These are phyloP conservation scores for Melanostoma mellinum DNA, from an alignment of 2,888 invertebrate species.

Conservation along the genomic window DNA sequence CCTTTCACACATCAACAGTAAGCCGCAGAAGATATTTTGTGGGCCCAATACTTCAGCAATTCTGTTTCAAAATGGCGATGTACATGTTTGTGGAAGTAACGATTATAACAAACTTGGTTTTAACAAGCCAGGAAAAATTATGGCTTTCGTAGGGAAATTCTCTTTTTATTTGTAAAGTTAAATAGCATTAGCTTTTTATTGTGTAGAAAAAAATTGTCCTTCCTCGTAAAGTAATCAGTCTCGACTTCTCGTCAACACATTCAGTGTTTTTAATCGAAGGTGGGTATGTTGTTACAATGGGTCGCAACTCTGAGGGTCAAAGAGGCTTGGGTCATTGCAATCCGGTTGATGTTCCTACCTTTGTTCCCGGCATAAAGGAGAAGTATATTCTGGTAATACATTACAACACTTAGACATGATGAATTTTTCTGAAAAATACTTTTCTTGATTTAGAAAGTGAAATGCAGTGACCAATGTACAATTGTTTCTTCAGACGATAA, in stretches of 20 bases:
- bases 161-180: slow-evolving; percentile 76
- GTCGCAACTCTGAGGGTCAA: slow-evolving; percentile 86
- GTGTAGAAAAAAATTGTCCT: slow-evolving; percentile 82
- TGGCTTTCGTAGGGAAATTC: slow-evolving; percentile 77
- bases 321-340: slow-evolving; percentile 83
- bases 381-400: slow-evolving; percentile 78
- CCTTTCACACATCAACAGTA: slow-evolving; percentile 81
- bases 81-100: slow-evolving; percentile 86
- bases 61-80: slow-evolving; percentile 84
- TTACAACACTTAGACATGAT: background rate
- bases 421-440: slow-evolving; percentile 12
- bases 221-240: slow-evolving; percentile 83
- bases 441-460: slow-evolving; percentile 83
- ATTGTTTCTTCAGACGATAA: slow-evolving; percentile 86
- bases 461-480: slow-evolving; percentile 86
- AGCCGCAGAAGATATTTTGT: slow-evolving; percentile 84
- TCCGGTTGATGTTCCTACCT: slow-evolving; percentile 76
- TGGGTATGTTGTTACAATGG: slow-evolving; percentile 86
- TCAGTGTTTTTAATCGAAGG: slow-evolving; percentile 85
- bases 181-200: background rate
- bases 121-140: slow-evolving; percentile 78
- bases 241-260: slow-evolving; percentile 85
- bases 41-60: slow-evolving; percentile 86
- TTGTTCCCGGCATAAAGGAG: slow-evolving; percentile 79
- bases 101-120: slow-evolving; percentile 86